phyloP scores from a whole-genome alignment of 92 coral and sea anemone species.

The Siderastrea siderea region DNA sequence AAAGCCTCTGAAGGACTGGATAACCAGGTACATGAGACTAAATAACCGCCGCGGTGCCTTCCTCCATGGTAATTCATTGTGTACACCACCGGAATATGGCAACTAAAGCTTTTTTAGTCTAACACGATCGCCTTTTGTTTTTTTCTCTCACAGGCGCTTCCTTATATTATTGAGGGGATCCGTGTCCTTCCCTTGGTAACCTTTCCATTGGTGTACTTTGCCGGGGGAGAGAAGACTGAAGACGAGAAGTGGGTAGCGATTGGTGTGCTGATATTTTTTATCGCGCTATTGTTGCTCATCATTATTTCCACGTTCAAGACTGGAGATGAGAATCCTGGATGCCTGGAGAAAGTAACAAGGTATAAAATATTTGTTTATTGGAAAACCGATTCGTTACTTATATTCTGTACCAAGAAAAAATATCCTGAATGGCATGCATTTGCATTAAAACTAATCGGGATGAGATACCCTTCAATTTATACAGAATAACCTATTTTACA shows the following conservation, averaged over 20 bases:
- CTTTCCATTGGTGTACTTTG: constrained; percentile 59
- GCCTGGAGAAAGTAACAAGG: constrained; percentile 69
- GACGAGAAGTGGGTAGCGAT: constrained; percentile 53
- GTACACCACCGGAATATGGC: too few relatives aligned
- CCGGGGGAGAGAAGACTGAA: constrained; percentile 42
- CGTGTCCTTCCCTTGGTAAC: neutral
- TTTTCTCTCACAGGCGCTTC: constrained; percentile 37
- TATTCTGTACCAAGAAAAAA: too few relatives aligned
- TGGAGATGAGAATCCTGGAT: constrained; percentile 68
- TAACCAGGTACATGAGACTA: too few relatives aligned
- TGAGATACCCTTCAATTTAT: too few relatives aligned
- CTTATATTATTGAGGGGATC: neutral
- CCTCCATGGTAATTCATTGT: too few relatives aligned
- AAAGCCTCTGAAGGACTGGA: too few relatives aligned
- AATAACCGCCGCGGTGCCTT: too few relatives aligned
- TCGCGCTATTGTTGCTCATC: constrained; percentile 31
- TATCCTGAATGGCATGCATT: too few relatives aligned
- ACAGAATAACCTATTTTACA: too few relatives aligned
- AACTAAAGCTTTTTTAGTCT: too few relatives aligned
- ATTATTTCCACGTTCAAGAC: constrained; percentile 60
- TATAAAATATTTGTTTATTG: neutral
- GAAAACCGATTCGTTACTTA: neutral
- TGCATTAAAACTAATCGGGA: too few relatives aligned
- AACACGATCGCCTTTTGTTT: neutral
- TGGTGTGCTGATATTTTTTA: constrained; percentile 54